These are phyloP conservation scores for Acropternis orthonyx DNA, from an alignment of 2,797 vertebrate genomes.

Conservation along the genomic window DNA sequence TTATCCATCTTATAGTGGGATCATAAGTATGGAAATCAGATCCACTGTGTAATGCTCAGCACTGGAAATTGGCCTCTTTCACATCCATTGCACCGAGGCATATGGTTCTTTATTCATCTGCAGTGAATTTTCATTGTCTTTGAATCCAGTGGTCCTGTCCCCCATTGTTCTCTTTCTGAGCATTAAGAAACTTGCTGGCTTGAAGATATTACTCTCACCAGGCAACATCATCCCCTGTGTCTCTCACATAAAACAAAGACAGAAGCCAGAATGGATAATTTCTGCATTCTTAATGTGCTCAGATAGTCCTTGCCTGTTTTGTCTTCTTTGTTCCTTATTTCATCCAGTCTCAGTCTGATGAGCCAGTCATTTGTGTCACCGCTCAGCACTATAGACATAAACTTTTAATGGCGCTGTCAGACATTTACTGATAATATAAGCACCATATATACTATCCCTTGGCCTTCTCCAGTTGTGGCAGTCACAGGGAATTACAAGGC, in stretches of 20 bases:
- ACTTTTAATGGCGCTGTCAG: slow-evolving; percentile 31
- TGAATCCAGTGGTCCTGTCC: neutral
- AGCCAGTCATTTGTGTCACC: slow-evolving; percentile 47
- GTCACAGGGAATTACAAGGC: slow-evolving; percentile 4
- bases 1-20: neutral
- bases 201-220: neutral
- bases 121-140: neutral
- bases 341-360: slow-evolving; percentile 49
- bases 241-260: neutral
- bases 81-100: neutral
- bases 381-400: slow-evolving; percentile 23
- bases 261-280: neutral
- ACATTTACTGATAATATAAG: slow-evolving; percentile 34
- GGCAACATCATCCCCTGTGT: neutral
- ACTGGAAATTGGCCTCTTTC: neutral
- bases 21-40: neutral
- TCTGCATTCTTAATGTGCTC: neutral
- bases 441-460: neutral
- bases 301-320: neutral
- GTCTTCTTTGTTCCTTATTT: slow-evolving; percentile 19
- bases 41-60: neutral
- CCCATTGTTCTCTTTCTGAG: neutral
- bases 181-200: neutral
- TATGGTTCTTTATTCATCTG: neutral
- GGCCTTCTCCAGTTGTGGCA: neutral